Base-by-base conservation (phyloP, 2,113 vertebrate species). In the Puma concolor region DNA sequence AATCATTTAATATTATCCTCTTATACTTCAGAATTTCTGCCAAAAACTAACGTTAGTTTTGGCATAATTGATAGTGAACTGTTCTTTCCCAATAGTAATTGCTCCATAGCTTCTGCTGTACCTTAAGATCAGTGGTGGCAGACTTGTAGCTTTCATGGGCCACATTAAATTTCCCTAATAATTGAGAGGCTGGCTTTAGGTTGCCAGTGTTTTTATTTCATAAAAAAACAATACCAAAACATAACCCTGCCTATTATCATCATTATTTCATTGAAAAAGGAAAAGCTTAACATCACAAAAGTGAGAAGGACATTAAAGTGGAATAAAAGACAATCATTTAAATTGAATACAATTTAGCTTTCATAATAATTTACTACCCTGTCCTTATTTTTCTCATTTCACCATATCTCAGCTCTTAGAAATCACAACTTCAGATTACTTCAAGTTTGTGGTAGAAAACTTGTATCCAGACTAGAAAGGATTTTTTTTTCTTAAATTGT, bases 31-130 rank as follows among this genome's bases (percentile, higher is more conserved):
- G 71, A 57, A 72, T 71, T 96, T 77, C 71, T 93, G 54, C 84
- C 69, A 76, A 95, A 93, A 67, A 48, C 23, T 87, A 54, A 57
- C 38, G 41, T 77, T 84, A 54, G 27, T 91, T 93, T 92, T 86
- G 92, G 48, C 63, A 83, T 80, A 89, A 92, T 25, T 69, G 72
- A 52, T 33, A 80, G 29, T 80, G 9, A 96, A 64, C 50, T 87
- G 4, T 66, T 88, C 54, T 96, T 96, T 92, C 84, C 84, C 84
- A 69, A 12, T 41, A 89, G 25, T 69, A 82, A 88, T 88, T 88
- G 31, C 25, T 74, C n/a, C 31, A 7, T 63, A 66, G 60, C 29
- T 86, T 77, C n/a, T 63, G 38, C 36, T 57, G 7, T 52, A 11
- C 54, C 54, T 77, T 54, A 36, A 57, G 63, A 60, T 64, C 31